A percentile compares a stretch with the other conserved stretches of the same genome.
These are phyloP conservation scores for Dexiosoma caninum DNA, from an alignment of 2,888 invertebrate genomes.

Conservation along the genomic window DNA sequence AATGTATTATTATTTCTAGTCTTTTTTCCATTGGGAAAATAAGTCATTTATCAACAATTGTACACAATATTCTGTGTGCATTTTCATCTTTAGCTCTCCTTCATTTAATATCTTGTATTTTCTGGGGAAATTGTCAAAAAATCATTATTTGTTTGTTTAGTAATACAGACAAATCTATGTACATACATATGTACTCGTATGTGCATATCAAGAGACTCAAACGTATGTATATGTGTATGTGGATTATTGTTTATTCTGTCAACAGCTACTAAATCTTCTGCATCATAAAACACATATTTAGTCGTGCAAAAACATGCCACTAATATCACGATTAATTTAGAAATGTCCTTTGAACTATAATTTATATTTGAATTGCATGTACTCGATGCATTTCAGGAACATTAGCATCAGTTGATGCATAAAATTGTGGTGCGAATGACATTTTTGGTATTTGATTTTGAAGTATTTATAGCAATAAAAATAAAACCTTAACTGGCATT, in stretches of 20 bases:
- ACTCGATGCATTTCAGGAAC: no score
- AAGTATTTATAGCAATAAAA: background rate
- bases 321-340: constrained; percentile 7
- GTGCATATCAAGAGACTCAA: background rate
- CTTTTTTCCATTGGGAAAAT: constrained; percentile 32
- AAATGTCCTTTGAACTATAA: constrained; percentile 25
- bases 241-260: constrained; percentile 57
- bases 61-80: background rate
- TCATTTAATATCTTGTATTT: background rate
- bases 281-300: constrained; percentile 35
- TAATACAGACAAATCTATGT: background rate
- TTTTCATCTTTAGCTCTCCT: background rate
- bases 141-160: background rate
- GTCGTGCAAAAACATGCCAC: background rate
- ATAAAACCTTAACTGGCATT: no score
- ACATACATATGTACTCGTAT: background rate
- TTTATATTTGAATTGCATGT: constrained; percentile 8
- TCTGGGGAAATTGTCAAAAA: constrained; percentile 62
- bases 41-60: constrained; percentile 58
- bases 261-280: constrained; percentile 47
- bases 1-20: constrained; percentile 32
- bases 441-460: no score
- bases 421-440: background rate
- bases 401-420: no score
- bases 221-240: background rate